phyloP scores from a whole-genome alignment of 2,797 vertebrate genomes.

The Onychomys torridus region DNA sequence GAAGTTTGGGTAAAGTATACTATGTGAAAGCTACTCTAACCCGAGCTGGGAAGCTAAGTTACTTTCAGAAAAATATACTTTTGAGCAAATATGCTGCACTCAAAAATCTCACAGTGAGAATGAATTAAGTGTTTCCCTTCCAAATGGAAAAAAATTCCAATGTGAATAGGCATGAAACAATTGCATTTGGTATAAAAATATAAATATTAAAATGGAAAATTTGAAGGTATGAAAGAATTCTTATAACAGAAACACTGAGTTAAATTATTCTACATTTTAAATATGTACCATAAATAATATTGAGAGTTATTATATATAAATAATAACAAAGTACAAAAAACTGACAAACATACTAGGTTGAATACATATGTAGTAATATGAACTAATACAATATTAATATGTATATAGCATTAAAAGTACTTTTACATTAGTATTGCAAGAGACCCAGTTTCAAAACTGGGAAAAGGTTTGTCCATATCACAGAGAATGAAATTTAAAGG shows the following conservation, averaged over 20 bases:
- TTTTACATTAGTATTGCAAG: background rate
- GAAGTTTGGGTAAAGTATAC: background rate
- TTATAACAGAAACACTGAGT: background rate
- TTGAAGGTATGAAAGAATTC: background rate
- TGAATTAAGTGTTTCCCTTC: background rate
- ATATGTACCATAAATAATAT: background rate
- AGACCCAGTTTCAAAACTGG: background rate
- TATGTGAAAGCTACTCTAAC: background rate
- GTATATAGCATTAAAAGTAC: background rate
- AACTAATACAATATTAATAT: background rate
- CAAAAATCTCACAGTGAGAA: background rate
- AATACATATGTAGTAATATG: background rate
- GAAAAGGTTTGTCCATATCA: background rate
- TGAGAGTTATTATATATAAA: background rate
- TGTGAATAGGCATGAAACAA: background rate
- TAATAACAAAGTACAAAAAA: background rate
- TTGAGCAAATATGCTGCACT: background rate
- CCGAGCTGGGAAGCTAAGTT: background rate
- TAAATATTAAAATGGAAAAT: conserved; percentile 8
- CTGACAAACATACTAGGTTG: background rate
- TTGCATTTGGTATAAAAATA: background rate
- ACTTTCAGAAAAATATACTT: background rate
- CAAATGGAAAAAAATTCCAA: background rate
- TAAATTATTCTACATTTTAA: background rate
- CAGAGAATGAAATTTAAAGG: background rate